These are phyloP conservation scores for Orius insidiosus DNA, from an alignment of 1,140 invertebrate genomes.

Conservation along the genomic window DNA sequence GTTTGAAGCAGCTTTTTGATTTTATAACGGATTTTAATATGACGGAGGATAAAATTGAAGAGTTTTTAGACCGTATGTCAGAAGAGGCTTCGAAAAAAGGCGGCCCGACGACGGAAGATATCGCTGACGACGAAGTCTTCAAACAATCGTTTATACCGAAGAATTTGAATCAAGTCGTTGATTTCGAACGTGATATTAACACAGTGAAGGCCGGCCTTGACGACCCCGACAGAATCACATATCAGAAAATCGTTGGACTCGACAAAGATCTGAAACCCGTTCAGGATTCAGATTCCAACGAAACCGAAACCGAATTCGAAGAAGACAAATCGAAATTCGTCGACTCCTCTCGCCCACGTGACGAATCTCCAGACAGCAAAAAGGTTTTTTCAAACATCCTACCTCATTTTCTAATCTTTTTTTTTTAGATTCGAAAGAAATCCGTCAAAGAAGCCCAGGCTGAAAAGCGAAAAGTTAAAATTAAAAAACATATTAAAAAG, in stretches of 20 bases:
- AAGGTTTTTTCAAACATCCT: too few relatives aligned
- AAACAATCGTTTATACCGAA: constrained; percentile 90
- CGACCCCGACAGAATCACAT: constrained; percentile 48
- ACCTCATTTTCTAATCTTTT: constrained; percentile 16
- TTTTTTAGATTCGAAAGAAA: constrained; percentile 53
- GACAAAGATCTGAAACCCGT: constrained; percentile 59
- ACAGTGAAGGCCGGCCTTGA: constrained; percentile 48
- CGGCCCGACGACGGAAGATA: constrained; percentile 43
- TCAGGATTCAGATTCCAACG: constrained; percentile 25
- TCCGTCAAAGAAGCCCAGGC: constrained; percentile 71
- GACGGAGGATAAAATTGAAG: constrained; percentile 63
- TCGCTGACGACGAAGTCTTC: constrained; percentile 79
- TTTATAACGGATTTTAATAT: constrained; percentile 86
- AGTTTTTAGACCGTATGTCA: constrained; percentile 52
- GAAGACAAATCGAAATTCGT: constrained; percentile 40
- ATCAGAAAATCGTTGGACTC: constrained; percentile 69
- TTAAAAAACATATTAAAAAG: constrained; percentile 94
- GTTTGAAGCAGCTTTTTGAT: constrained; percentile 82
- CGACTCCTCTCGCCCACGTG: constrained; percentile 51
- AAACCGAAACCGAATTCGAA: constrained; percentile 26
- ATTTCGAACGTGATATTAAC: constrained; percentile 77
- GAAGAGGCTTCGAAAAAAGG: constrained; percentile 40
- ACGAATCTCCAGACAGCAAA: constrained; percentile 75
- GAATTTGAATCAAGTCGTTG: constrained; percentile 75
- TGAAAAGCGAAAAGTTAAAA: constrained; percentile 80